Conservation (phyloP, 1,140 invertebrate species). For the Ips typographus region DNA sequence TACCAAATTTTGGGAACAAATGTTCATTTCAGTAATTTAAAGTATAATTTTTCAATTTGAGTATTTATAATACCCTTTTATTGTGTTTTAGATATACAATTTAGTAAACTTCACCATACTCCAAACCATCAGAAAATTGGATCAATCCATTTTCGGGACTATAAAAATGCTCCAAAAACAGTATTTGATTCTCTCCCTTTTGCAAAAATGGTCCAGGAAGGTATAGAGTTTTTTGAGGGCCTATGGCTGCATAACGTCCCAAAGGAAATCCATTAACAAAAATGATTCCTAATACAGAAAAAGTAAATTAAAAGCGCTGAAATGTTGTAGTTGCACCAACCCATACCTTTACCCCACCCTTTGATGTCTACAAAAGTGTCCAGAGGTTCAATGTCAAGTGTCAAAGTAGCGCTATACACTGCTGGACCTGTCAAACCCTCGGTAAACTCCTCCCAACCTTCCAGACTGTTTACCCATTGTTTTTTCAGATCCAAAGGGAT, state of each 20-base stretch:
- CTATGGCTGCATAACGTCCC: conserved; percentile 59
- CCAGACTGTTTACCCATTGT: conserved; percentile 46
- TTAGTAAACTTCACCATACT: conserved; percentile 12
- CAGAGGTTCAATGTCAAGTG: conserved; percentile 17
- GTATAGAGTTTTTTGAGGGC: conserved; percentile 61
- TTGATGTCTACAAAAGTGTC: conserved; percentile 52
- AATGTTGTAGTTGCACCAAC: background rate
- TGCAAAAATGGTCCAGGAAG: conserved; percentile 60
- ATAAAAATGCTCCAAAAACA: conserved; percentile 48
- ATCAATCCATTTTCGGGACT: conserved; percentile 15
- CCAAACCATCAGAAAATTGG: conserved; percentile 10
- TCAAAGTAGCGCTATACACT: conserved; percentile 43
- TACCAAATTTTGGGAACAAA: too few species aligned
- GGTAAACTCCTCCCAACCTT: conserved; percentile 16
- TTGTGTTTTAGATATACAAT: background rate
- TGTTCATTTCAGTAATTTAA: too few species aligned
- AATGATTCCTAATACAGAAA: conserved; percentile 55
- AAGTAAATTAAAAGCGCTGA: background rate
- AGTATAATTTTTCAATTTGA: too few species aligned
- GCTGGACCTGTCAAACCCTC: conserved; percentile 39
- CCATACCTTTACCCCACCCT: conserved; percentile 56
- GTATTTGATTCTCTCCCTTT: conserved; percentile 54
- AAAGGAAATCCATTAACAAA: conserved; percentile 66
- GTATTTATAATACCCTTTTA: too few species aligned
- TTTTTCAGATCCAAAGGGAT: conserved; percentile 58